These are phyloP conservation scores for Tyrannus savana DNA, from an alignment of 2,113 vertebrate genomes.

Conservation along the genomic window DNA sequence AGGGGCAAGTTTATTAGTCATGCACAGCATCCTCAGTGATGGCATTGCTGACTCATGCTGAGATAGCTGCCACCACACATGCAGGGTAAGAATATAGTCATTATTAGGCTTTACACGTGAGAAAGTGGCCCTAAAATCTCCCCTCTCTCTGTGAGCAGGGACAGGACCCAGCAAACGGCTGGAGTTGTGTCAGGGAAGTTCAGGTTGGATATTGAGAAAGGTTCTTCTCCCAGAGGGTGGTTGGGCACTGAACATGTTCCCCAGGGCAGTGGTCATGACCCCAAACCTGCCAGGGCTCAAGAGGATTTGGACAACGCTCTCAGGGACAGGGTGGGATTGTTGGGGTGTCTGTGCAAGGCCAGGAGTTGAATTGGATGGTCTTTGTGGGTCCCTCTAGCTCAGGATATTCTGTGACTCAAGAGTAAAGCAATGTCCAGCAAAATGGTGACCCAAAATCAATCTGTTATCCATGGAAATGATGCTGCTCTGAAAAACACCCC, in stretches of 20 bases:
- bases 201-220: neutral
- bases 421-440: neutral
- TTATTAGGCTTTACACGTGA: accelerated
- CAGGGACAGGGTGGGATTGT: neutral
- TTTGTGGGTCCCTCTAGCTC: neutral
- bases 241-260: neutral
- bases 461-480: neutral
- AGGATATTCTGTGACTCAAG: neutral
- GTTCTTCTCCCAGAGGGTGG: neutral
- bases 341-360: neutral
- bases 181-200: neutral
- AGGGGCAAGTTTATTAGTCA: neutral
- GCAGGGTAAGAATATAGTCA: accelerated
- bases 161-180: neutral
- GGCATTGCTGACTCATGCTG: neutral
- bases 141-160: neutral
- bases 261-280: neutral
- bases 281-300: neutral
- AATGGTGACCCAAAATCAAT: neutral
- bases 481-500: neutral
- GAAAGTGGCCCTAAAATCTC: neutral
- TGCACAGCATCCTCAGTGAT: neutral
- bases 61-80: neutral
- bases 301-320: neutral
- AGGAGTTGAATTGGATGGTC: neutral